These are phyloP conservation scores for Leptopilina clavipes DNA, from an alignment of 1,140 invertebrate species.

Conservation along the genomic window DNA sequence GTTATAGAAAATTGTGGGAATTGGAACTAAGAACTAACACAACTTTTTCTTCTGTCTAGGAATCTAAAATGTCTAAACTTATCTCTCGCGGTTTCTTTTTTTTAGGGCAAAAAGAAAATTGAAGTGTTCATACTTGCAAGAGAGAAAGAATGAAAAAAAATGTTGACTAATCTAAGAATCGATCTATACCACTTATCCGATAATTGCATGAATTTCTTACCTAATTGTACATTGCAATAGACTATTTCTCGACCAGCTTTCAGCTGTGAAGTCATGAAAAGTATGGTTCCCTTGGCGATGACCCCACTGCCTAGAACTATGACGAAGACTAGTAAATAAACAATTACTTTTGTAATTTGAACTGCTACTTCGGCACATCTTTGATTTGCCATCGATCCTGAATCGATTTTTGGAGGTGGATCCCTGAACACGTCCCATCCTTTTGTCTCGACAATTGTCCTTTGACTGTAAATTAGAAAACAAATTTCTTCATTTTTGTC, in stretches of 20 bases:
- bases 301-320: slow-evolving; percentile 89
- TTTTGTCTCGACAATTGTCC: slow-evolving; percentile 90
- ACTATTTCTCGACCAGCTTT: slow-evolving; percentile 82
- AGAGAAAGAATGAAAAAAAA: slow-evolving; percentile 7
- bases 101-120: slow-evolving; percentile 14
- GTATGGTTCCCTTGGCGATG: slow-evolving; percentile 88
- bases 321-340: slow-evolving; percentile 89
- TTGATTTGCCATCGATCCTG: slow-evolving; percentile 91
- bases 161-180: slow-evolving; percentile 27
- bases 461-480: slow-evolving; percentile 78
- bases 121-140: not conserved
- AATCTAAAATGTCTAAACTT: not conserved
- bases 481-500: too few relatives aligned
- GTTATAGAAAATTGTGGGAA: slow-evolving; percentile 15
- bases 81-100: not conserved
- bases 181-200: slow-evolving; percentile 14
- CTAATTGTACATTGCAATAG: slow-evolving; percentile 89
- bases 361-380: slow-evolving; percentile 90
- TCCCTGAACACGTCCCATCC: slow-evolving; percentile 97
- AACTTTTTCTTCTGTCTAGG: not conserved
- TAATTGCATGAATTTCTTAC: slow-evolving; percentile 74
- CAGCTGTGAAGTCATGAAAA: slow-evolving; percentile 94
- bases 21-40: not conserved
- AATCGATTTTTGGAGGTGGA: slow-evolving; percentile 90
- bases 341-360: slow-evolving; percentile 88